Percentiles rank a stretch among this genome's conserved stretches.
Conservation (phyloP, 2,113 vertebrate genomes). For the Spermophilus dauricus region DNA sequence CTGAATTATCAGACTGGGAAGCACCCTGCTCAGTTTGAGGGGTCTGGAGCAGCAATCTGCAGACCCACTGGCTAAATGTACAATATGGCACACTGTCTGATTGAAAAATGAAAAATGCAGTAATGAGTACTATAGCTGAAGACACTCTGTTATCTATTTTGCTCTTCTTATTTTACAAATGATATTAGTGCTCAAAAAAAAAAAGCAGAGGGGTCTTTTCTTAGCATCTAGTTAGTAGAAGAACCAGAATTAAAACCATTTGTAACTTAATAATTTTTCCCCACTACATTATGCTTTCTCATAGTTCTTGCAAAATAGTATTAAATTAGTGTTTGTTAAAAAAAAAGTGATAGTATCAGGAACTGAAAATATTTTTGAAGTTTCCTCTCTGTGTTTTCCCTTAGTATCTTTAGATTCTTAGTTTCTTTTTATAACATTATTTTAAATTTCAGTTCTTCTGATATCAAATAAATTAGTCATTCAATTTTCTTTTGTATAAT, state of each 20-base stretch:
- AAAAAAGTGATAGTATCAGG: not conserved
- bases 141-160: slow-evolving; percentile 34
- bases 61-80: slow-evolving; percentile 20
- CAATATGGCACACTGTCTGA: not conserved
- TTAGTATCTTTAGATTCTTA: not conserved
- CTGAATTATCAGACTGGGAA: not conserved
- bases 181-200: not conserved
- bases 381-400: not conserved
- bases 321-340: slow-evolving; percentile 23
- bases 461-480: not conserved
- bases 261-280: not conserved
- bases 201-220: not conserved
- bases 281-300: not conserved
- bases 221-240: not conserved
- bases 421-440: not conserved
- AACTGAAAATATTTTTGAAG: not conserved
- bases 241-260: slow-evolving; percentile 22
- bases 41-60: slow-evolving; percentile 23
- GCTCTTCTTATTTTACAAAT: slow-evolving; percentile 55
- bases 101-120: slow-evolving; percentile 49
- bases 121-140: not conserved
- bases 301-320: not conserved
- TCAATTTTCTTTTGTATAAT: not conserved
- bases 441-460: not conserved
- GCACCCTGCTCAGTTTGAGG: not conserved